These are phyloP conservation scores for Alsophila aescularia DNA, from an alignment of 2,888 invertebrate species.

Conservation along the genomic window DNA sequence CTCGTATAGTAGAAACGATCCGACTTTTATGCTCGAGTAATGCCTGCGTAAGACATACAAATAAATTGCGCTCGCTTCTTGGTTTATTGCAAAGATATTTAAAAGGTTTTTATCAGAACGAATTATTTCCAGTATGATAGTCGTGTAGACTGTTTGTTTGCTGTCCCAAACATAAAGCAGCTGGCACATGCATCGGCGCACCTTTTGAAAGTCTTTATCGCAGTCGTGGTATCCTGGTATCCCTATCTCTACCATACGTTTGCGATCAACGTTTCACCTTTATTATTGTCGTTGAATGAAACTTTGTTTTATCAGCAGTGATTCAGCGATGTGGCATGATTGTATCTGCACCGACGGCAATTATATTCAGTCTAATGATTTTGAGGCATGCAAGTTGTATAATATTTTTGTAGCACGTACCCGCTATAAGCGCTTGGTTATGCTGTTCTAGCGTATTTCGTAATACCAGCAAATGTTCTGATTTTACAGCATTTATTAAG, in stretches of 20 bases:
- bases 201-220: conserved; percentile 47
- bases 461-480: background rate
- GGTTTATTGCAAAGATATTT: conserved; percentile 4
- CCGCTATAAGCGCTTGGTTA: background rate
- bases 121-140: conserved; percentile 29
- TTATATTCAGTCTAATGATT: conserved; percentile 31
- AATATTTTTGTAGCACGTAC: background rate
- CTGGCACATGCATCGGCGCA: conserved; percentile 30
- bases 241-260: conserved; percentile 65
- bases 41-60: too few species aligned
- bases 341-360: conserved; percentile 28
- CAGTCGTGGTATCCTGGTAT: conserved; percentile 44
- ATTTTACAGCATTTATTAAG: too few species aligned
- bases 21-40: too few species aligned
- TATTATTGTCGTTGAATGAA: conserved; percentile 51
- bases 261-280: conserved; percentile 57
- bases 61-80: background rate
- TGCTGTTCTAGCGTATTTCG: background rate
- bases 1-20: too few species aligned
- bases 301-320: conserved; percentile 34
- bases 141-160: conserved; percentile 31
- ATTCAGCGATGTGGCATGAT: conserved; percentile 35
- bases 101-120: conserved; percentile 7
- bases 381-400: conserved; percentile 29
- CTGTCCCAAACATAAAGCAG: conserved; percentile 27